Evolutionary conservation across 2,113 vertebrate species (phyloP).

Genomic region (Argyrosomus japonicus): DNA sequence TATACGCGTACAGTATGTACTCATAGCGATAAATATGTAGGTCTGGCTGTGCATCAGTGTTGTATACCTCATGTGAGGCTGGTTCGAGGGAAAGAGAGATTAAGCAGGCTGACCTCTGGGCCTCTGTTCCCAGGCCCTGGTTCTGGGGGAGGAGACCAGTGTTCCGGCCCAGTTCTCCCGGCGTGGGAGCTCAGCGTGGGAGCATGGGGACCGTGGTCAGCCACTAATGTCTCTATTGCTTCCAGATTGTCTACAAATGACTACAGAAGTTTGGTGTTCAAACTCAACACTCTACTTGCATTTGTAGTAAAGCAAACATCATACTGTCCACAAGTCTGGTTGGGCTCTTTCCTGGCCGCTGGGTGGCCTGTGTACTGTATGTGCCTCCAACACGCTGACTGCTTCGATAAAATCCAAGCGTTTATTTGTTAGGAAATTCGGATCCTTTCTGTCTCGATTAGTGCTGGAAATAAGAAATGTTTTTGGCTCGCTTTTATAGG

Average conservation of each 20-base stretch:
- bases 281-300: conserved; percentile 44
- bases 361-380: conserved; percentile 41
- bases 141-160: conserved; percentile 70
- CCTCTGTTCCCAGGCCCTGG: conserved; percentile 80
- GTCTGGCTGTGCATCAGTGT: conserved; percentile 17
- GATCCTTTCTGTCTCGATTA: conserved; percentile 43
- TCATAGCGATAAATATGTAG: neutral
- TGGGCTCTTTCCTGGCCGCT: conserved; percentile 37
- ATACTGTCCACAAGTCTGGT: conserved; percentile 53
- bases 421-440: conserved; percentile 67
- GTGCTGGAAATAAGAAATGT: conserved; percentile 37
- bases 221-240: conserved; percentile 80
- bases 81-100: conserved; percentile 65
- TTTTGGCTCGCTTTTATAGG: conserved; percentile 40
- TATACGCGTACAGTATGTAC: neutral
- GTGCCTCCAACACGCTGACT: conserved; percentile 52
- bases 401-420: conserved; percentile 60
- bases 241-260: conserved; percentile 80
- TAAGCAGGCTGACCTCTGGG: conserved; percentile 63
- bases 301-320: conserved; percentile 64
- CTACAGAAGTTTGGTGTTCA: conserved; percentile 46
- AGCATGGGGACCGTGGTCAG: conserved; percentile 73
- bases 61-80: conserved; percentile 57
- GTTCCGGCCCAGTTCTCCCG: conserved; percentile 78
- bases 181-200: conserved; percentile 79